Base-by-base conservation (phyloP, 2,888 invertebrate species). In the Xestia rhomboidea region DNA sequence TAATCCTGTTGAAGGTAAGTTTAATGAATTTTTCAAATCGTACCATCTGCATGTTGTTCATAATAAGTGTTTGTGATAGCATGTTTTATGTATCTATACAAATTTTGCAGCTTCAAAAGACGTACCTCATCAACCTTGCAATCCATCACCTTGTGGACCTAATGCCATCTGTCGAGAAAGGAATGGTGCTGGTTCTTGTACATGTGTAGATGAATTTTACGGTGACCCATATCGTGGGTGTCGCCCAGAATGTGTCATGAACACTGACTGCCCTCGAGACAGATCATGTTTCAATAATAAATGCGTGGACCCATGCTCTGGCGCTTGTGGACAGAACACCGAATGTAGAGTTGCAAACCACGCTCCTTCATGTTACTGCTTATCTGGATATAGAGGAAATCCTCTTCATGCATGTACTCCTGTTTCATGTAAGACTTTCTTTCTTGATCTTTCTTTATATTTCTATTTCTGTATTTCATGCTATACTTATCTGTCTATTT, bases 161-260 rank as follows among this genome's bases (percentile, higher is more conserved):
- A 98, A 98, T 94, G 98, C 98, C 71, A 95, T 98, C 83, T 98
- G 98, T 94, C 97, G 97, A 90, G 98, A 98, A 95, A 97, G 97
- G 89, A 97, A 98, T 91, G 98, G 98, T 91, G 98, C 98, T 87
- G 98, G 98, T 89, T 98, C 98, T 85, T 98, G 98, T 94, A 96
- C 97, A 88, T 98, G 98, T 94, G 93, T 98, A 89, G 97, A 97
- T 81, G 98, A 98, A 88, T 98, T 98, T 94, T 97, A 97, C 87
- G 98, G 98, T 70, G 98, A 98, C 94, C 98, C 98, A 49, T 98
- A 98, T 93, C 96, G 97, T 82, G 98, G 98, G 64, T 98, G 98
- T 93, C 97, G 98, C 88, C 98, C 98, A n/a, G 98, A 98, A 96
- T 98, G 98, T 92, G 97, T 98, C 64, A 97, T 98, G 95, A 98